Evolutionary conservation across 35 echinoderm and acorn worm species (phyloP).

Genomic region (Ophioderma brevispina): DNA sequence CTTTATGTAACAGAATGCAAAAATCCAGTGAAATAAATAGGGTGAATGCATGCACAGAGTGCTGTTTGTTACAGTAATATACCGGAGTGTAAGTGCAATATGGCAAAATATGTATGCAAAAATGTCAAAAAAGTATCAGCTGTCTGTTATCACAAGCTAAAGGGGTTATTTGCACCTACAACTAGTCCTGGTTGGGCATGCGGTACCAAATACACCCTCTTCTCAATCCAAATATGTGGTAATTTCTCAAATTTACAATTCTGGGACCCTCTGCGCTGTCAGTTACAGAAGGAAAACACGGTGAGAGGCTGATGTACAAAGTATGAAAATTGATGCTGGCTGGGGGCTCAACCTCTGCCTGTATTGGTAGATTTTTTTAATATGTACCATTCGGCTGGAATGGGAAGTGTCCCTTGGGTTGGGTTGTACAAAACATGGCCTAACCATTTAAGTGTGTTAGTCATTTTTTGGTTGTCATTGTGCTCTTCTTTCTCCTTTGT

Average conservation of each 20-base stretch:
- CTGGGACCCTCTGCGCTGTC: background rate
- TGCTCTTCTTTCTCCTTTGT: no score
- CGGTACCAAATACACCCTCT: background rate
- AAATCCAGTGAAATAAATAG: background rate
- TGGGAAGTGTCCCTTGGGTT: no score
- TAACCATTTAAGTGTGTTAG: no score
- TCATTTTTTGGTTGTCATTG: no score
- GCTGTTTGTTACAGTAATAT: background rate
- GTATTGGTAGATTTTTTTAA: no score
- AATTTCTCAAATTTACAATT: background rate
- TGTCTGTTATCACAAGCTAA: background rate
- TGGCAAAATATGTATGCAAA: background rate
- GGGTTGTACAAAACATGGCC: no score
- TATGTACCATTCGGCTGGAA: no score
- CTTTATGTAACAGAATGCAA: background rate
- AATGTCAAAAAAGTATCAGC: background rate
- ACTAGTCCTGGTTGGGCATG: background rate
- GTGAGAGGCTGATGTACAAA: background rate
- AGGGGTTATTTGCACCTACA: background rate
- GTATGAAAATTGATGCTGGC: no score
- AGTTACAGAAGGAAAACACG: background rate
- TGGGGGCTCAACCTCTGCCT: no score
- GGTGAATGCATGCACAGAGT: background rate
- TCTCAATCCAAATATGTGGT: background rate
- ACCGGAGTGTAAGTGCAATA: background rate